Evolutionary conservation across 1,140 invertebrate species (phyloP).

Genomic region (Arctopsyche grandis): DNA sequence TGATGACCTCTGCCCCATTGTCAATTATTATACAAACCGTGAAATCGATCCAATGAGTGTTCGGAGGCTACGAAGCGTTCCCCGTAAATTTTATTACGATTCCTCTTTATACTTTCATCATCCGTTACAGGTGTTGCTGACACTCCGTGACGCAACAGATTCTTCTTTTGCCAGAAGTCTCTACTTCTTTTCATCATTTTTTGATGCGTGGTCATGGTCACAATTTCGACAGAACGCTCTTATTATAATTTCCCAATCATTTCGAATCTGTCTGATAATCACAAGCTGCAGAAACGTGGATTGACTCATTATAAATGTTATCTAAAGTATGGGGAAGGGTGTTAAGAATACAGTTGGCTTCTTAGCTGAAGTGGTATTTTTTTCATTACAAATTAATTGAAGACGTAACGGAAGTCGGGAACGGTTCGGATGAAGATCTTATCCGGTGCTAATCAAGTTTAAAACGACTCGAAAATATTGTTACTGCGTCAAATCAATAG

Average conservation of each 20-base stretch:
- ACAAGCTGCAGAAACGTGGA: too few relatives aligned
- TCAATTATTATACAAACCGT: constrained; percentile 35
- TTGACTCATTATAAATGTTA: too few relatives aligned
- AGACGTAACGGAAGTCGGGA: too few relatives aligned
- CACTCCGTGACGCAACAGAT: constrained; percentile 37
- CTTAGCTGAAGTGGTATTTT: too few relatives aligned
- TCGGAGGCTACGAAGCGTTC: constrained; percentile 26
- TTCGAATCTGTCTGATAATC: too few relatives aligned
- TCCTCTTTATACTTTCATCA: constrained; percentile 24
- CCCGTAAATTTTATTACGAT: constrained; percentile 46
- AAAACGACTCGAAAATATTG: background rate
- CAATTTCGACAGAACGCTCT: too few relatives aligned
- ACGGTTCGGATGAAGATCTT: too few relatives aligned
- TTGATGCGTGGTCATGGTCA: too few relatives aligned
- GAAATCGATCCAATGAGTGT: constrained; percentile 40
- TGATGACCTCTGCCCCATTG: background rate
- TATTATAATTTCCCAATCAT: too few relatives aligned
- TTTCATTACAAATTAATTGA: too few relatives aligned
- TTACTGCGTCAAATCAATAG: background rate
- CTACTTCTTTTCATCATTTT: background rate
- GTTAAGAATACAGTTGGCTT: too few relatives aligned
- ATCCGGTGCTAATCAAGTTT: background rate
- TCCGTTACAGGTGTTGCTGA: constrained; percentile 22
- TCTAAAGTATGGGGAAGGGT: too few relatives aligned
- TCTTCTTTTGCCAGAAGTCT: background rate